phyloP scores from a whole-genome alignment of 2,888 invertebrate genomes.

The Leptopilina myrica region DNA sequence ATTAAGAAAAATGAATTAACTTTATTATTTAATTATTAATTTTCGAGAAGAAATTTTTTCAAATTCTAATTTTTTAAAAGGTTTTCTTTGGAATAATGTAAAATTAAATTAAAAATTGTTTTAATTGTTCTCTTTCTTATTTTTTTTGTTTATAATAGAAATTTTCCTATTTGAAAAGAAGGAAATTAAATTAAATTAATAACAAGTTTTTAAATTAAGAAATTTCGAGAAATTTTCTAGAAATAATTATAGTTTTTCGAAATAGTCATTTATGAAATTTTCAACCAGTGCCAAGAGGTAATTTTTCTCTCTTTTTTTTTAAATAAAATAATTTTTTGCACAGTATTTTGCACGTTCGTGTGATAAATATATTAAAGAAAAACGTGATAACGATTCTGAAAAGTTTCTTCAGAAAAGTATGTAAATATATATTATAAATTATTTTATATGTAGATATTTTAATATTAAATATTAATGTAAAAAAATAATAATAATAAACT shows the following conservation, averaged over 20 bases:
- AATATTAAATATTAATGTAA: slow-evolving; percentile 9
- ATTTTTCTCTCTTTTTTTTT: not conserved
- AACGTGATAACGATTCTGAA: slow-evolving; percentile 39
- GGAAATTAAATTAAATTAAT: not conserved
- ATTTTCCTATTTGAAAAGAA: not conserved
- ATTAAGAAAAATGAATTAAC: too few species aligned
- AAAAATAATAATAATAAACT: slow-evolving; percentile 9
- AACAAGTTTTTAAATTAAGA: not conserved
- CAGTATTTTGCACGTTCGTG: slow-evolving; percentile 22
- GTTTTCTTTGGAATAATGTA: too few species aligned
- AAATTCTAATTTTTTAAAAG: too few species aligned
- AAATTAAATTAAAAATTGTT: too few species aligned
- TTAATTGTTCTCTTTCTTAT: too few species aligned
- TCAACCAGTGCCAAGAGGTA: slow-evolving; percentile 37
- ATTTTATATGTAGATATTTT: slow-evolving; percentile 3
- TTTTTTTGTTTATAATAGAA: too few species aligned
- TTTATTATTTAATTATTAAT: too few species aligned
- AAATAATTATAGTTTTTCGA: too few species aligned
- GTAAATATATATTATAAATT: slow-evolving; percentile 30
- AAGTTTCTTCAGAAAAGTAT: slow-evolving; percentile 38
- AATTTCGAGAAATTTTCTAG: not conserved
- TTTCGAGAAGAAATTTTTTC: too few species aligned
- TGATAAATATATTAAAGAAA: slow-evolving; percentile 32
- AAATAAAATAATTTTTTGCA: slow-evolving; percentile 16
- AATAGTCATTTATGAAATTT: slow-evolving; percentile 8